phyloP scores from a whole-genome alignment of 2,888 invertebrate genomes.

The Philhelius pedissequus region DNA sequence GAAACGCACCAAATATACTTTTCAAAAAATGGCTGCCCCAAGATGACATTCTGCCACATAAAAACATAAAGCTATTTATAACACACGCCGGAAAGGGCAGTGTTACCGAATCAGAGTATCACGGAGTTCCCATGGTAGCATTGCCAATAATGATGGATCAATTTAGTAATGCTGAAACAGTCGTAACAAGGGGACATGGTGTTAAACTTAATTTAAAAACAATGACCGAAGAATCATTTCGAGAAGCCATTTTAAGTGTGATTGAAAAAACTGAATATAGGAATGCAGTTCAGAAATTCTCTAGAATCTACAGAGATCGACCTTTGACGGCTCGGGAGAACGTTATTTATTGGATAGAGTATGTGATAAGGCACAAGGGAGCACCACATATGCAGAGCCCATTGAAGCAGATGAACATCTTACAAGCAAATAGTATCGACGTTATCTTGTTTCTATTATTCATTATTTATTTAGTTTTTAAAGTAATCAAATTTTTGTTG shows the following conservation, averaged over 20 bases:
- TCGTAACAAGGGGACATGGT: slow-evolving; percentile 80
- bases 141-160: slow-evolving; percentile 89
- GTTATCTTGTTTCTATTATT: slow-evolving; percentile 70
- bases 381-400: slow-evolving; percentile 80
- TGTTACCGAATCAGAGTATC: slow-evolving; percentile 88
- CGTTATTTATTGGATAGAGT: slow-evolving; percentile 81
- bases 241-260: slow-evolving; percentile 68
- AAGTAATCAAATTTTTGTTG: neutral
- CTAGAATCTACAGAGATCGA: slow-evolving; percentile 79
- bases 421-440: slow-evolving; percentile 79
- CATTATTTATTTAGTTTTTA: neutral
- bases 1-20: slow-evolving; percentile 75
- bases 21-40: slow-evolving; percentile 80
- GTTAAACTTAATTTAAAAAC: slow-evolving; percentile 19
- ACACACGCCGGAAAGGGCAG: slow-evolving; percentile 82
- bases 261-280: slow-evolving; percentile 69
- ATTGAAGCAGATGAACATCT: slow-evolving; percentile 77
- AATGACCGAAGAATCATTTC: slow-evolving; percentile 66
- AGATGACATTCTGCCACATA: slow-evolving; percentile 86
- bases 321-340: slow-evolving; percentile 79
- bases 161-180: slow-evolving; percentile 86
- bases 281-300: slow-evolving; percentile 76
- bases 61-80: slow-evolving; percentile 80
- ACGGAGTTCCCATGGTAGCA: slow-evolving; percentile 86
- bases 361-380: slow-evolving; percentile 80